These are phyloP conservation scores for Grus americana DNA, from an alignment of 2,113 vertebrate genomes.

Conservation along the genomic window DNA sequence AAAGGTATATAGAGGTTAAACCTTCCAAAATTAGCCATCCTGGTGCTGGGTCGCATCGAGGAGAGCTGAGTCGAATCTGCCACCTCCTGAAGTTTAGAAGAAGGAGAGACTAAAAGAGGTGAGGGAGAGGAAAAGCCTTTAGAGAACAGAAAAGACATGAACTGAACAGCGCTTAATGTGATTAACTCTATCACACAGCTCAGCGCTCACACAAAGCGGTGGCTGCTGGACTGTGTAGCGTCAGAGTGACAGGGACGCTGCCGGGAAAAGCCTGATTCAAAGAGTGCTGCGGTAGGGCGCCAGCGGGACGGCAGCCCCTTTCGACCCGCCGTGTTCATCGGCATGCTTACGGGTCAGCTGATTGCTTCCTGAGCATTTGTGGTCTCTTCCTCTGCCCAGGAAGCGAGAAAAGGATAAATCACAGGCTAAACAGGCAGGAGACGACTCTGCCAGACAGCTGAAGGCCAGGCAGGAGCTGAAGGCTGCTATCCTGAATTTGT, in stretches of 20 bases:
- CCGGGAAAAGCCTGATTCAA: neutral
- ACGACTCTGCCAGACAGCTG: neutral
- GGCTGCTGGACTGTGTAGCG: neutral
- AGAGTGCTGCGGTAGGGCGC: neutral
- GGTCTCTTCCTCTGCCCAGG: neutral
- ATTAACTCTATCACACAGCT: conserved; percentile 50
- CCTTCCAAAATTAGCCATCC: neutral
- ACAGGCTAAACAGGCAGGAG: neutral
- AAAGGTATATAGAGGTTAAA: neutral
- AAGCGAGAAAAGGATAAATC: neutral
- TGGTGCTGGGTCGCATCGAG: neutral
- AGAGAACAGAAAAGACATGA: conserved; percentile 43
- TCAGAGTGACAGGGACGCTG: neutral
- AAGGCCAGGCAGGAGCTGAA: neutral
- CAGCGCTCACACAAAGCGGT: neutral
- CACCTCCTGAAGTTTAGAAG: conserved; percentile 19
- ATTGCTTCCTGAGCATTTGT: neutral
- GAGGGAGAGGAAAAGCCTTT: conserved; percentile 25
- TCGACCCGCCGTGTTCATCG: fast-evolving
- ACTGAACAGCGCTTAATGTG: conserved; percentile 15
- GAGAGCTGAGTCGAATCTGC: neutral
- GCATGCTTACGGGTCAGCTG: neutral
- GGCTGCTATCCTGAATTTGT: neutral
- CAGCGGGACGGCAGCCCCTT: neutral
- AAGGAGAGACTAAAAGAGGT: conserved; percentile 20